These are phyloP conservation scores for Antigone vipio DNA, from an alignment of 2,113 vertebrate genomes.

Conservation along the genomic window DNA sequence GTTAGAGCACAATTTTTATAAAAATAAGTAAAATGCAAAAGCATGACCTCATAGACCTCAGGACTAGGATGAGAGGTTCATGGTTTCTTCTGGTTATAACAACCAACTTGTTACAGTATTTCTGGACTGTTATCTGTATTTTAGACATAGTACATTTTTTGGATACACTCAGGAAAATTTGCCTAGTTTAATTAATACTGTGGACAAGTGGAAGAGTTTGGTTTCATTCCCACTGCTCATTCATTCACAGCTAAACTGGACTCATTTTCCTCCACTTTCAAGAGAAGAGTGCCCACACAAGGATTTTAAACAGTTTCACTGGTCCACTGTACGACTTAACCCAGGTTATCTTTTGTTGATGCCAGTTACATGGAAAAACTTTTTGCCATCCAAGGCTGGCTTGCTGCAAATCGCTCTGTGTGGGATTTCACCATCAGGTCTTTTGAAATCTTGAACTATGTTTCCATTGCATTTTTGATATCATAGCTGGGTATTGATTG, in stretches of 20 bases:
- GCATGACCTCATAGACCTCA: neutral
- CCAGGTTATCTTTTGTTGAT: neutral
- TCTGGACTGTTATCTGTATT: neutral
- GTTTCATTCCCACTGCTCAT: neutral
- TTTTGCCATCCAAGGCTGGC: neutral
- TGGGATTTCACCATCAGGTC: neutral
- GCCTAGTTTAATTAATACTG: neutral
- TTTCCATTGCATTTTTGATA: neutral
- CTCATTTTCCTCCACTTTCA: neutral
- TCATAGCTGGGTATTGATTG: neutral
- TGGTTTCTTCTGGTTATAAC: neutral
- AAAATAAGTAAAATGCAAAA: neutral
- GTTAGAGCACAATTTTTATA: neutral
- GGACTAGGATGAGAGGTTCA: fast-evolving
- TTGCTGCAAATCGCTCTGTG: neutral
- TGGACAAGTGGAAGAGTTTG: neutral
- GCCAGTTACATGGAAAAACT: neutral
- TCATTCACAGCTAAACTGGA: neutral
- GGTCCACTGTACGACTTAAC: neutral
- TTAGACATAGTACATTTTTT: neutral
- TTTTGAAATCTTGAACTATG: neutral
- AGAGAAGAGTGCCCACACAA: neutral
- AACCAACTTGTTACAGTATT: neutral
- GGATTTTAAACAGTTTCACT: neutral
- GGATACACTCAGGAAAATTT: neutral